Evolutionary conservation across 2,113 vertebrate species (phyloP), one percentile per base, ranked within the genome.

Genomic region (Tretioscincus oriximinensis): DNA sequence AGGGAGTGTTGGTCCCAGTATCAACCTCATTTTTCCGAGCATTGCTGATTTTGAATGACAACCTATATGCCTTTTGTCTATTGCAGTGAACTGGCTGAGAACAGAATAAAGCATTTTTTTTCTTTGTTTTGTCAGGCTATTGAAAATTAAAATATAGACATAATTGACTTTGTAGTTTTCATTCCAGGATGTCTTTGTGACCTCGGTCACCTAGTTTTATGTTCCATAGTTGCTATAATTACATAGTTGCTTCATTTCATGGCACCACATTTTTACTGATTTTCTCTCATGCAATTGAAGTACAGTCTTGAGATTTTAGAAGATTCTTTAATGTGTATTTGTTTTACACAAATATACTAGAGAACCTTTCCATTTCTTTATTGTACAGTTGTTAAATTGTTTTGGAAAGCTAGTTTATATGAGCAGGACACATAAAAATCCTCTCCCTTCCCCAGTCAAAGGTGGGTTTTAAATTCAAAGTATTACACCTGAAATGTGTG

Each of bases 121-220:
- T 58, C 14, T 68, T 78, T 79, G n/a, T 78, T 7, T 5, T n/a
- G 67, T 24, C 63, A 73, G 1, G 0, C 16, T 75, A 28, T 12
- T 14, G 8, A 9, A 7, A 1, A 10, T 2, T 7, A 12, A 45
- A 8, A 1, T 68, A 66, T 22, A 51, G 35, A 2, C 0, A 1
- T 11, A 12, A 16, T 28, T 10, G 26, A 26, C 3, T 26, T 41
- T 71, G 51, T 22, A 51, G 6, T 41, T 58, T 49, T 16, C 63
- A 16, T 11, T 72, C 2, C 1, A 14, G 16, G 61, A 14, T 24
- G 4, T 73, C 22, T 28, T 24, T 73, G 60, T 73, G n/a, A 45
- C 45, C 60, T 14, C 6, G 31, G 49, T 26, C 22, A 7, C 31
- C 29, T 60, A 24, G 29, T 78, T 60, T 69, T 11, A 31, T 35